phyloP scores from a whole-genome alignment of 2,113 vertebrate species.

The Lethenteron reissneri region DNA sequence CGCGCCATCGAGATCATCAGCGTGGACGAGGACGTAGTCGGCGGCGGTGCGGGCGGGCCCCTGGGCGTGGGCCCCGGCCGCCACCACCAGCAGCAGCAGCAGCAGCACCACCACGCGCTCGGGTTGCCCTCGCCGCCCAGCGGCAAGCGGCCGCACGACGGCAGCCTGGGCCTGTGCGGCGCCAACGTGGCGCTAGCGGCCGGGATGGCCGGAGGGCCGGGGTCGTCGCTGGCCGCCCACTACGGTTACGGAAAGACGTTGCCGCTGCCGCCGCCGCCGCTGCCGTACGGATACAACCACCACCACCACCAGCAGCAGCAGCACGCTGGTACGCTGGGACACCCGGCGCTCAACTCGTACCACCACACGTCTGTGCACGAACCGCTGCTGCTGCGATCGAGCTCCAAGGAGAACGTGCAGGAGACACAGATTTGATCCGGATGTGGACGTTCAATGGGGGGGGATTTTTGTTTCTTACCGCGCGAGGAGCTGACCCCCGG shows the following conservation, averaged over 20 bases:
- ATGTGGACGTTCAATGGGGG: too few relatives aligned
- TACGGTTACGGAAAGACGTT: too few relatives aligned
- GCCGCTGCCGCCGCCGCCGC: too few relatives aligned
- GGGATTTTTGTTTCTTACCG: too few relatives aligned
- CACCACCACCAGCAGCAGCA: conserved; percentile 63
- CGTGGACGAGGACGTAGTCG: conserved; percentile 83
- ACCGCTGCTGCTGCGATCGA: conserved; percentile 99
- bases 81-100: conserved; percentile 97
- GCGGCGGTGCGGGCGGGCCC: conserved; percentile 72
- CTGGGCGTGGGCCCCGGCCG: conserved; percentile 80
- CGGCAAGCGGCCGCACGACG: too few relatives aligned
- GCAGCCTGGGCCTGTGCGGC: too few relatives aligned
- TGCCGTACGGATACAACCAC: conserved; percentile 34
- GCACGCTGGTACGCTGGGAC: too few relatives aligned
- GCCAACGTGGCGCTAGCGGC: too few relatives aligned
- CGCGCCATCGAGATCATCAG: conserved; percentile 81
- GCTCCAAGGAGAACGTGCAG: conserved; percentile 99
- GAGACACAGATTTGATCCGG: conserved; percentile 80
- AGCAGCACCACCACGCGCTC: conserved; percentile 45
- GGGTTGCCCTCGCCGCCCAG: conserved; percentile 44
- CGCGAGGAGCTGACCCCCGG: too few relatives aligned
- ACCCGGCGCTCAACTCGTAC: too few relatives aligned
- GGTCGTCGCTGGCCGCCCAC: too few relatives aligned
- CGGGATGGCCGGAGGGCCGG: too few relatives aligned
- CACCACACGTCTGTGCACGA: conserved; percentile 54